Conservation (phyloP, 2,888 invertebrate species). For the Scaeva pyrastri region DNA sequence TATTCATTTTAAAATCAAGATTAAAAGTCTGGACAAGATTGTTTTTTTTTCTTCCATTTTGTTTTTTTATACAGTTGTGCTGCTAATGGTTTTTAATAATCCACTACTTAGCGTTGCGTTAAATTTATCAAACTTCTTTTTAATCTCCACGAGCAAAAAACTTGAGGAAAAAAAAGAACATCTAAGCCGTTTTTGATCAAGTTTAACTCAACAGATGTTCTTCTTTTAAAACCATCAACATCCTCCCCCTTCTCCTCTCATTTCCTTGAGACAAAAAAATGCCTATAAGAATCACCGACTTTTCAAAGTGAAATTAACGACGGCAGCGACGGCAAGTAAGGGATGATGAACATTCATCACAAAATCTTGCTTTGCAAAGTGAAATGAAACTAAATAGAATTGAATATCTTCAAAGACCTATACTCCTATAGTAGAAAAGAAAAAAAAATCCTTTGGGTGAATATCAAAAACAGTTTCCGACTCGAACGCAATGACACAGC, state of each 20-base stretch:
- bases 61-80: no score
- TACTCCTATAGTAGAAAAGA: no score
- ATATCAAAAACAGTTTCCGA: slow-evolving; percentile 27
- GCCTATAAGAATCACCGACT: no score
- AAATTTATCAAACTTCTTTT: no score
- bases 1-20: no score
- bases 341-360: neutral
- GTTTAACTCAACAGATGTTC: slow-evolving; percentile 1
- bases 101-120: no score
- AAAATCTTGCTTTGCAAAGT: neutral
- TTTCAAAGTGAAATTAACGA: neutral
- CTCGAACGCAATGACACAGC: neutral
- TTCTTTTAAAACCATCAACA: neutral
- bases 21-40: no score
- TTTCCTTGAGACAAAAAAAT: neutral
- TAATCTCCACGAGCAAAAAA: no score
- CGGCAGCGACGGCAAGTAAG: neutral
- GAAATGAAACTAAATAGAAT: slow-evolving; percentile 17
- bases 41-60: no score
- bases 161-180: no score
- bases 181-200: neutral
- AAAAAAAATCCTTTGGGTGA: neutral
- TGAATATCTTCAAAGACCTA: neutral
- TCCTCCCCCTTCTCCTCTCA: no score
- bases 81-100: no score